A percentile compares a stretch with the other conserved stretches of the same genome.
Evolutionary conservation across 1,140 invertebrate species (phyloP).

Genomic region (Cataglyphis hispanica): DNA sequence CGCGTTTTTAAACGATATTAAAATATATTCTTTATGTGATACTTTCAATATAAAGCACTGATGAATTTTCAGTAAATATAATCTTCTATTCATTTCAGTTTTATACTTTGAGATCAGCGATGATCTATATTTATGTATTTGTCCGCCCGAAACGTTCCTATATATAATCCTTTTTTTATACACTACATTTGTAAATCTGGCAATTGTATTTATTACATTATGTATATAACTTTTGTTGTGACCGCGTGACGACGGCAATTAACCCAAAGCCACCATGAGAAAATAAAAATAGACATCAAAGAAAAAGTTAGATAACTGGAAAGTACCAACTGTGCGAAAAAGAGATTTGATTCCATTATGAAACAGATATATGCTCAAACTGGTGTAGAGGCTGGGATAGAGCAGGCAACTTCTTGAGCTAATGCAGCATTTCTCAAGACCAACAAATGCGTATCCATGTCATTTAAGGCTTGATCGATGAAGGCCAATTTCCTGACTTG

Average conservation of each 20-base stretch:
- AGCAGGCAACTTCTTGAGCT: constrained; percentile 86
- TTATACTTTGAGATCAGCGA: constrained; percentile 64
- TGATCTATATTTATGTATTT: constrained; percentile 7
- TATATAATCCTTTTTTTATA: not conserved
- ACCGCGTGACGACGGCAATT: not conserved
- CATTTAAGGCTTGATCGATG: constrained; percentile 90
- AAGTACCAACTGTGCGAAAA: constrained; percentile 23
- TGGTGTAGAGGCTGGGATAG: constrained; percentile 83
- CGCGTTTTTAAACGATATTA: constrained; percentile 58
- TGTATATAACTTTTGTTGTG: constrained; percentile 12
- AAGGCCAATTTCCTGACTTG: constrained; percentile 87
- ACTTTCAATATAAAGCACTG: constrained; percentile 54
- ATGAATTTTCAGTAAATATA: constrained; percentile 49
- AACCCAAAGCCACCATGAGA: constrained; percentile 22
- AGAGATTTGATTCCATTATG: not conserved
- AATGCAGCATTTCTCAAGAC: constrained; percentile 87
- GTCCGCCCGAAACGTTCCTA: not conserved
- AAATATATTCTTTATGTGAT: constrained; percentile 64
- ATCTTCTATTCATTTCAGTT: constrained; percentile 53
- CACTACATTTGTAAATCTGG: constrained; percentile 27
- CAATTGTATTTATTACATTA: not conserved
- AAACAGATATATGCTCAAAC: constrained; percentile 69
- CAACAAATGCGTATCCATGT: constrained; percentile 90
- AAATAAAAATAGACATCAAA: not conserved
- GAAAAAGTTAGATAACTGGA: too few relatives aligned